Evolutionary conservation across 2,888 invertebrate genomes (phyloP).

Genomic region (Cheiracanthium punctorium): DNA sequence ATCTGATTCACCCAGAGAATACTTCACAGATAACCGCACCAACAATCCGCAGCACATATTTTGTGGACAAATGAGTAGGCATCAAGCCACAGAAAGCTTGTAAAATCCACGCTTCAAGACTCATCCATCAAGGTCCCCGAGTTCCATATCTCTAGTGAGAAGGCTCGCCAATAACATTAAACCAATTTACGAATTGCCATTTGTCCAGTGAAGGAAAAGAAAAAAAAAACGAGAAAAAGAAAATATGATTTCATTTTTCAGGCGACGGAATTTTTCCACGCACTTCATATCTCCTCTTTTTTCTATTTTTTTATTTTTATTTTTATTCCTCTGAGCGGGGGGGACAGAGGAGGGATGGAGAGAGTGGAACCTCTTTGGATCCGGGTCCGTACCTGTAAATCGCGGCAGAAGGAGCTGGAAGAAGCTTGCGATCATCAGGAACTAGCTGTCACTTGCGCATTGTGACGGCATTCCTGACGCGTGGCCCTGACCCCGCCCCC

Average conservation of each 20-base stretch:
- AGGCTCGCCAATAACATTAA: constrained; percentile 19
- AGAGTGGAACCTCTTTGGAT: constrained; percentile 43
- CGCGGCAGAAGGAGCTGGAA: constrained; percentile 16
- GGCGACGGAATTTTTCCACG: constrained; percentile 27
- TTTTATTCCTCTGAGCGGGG: background rate
- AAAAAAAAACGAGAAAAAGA: background rate
- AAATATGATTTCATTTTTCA: constrained; percentile 39
- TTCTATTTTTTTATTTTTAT: too few species aligned
- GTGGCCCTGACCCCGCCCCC: constrained; percentile 91
- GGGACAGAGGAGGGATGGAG: background rate
- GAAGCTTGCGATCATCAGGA: constrained; percentile 65
- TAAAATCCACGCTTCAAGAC: background rate
- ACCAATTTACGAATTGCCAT: constrained; percentile 27
- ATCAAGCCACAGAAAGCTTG: constrained; percentile 4
- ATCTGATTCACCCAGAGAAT: too few species aligned
- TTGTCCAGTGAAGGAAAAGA: constrained; percentile 12
- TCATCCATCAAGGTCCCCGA: constrained; percentile 1
- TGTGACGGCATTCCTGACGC: constrained; percentile 75
- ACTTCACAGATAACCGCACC: too few species aligned
- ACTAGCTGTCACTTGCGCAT: constrained; percentile 69
- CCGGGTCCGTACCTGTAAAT: constrained; percentile 63
- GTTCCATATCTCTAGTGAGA: background rate
- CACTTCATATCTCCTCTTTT: background rate
- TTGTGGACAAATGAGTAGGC: constrained; percentile 5
- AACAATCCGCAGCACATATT: background rate